Evolutionary conservation across 1,140 invertebrate species (phyloP).

Genomic region (Chelonus insularis): DNA sequence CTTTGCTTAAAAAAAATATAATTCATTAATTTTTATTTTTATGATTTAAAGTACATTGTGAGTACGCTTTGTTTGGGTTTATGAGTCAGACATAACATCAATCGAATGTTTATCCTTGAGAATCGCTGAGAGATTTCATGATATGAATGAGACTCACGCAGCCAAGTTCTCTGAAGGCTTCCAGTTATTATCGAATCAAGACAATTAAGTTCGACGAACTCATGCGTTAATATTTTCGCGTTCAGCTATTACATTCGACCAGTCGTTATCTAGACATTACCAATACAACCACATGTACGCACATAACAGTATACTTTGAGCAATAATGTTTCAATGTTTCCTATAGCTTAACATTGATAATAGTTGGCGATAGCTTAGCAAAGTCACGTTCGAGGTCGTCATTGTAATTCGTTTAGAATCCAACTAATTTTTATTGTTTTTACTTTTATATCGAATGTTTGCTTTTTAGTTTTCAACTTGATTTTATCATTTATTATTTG

Average conservation of each 20-base stretch:
- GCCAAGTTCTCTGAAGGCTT: conserved; percentile 1
- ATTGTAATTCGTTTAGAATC: conserved; percentile 13
- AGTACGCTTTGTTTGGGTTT: background rate
- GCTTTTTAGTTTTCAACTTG: background rate
- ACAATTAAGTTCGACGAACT: conserved; percentile 22
- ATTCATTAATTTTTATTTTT: background rate
- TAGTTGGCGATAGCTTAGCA: background rate
- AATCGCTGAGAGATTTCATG: background rate
- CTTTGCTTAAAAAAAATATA: no score
- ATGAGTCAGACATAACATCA: background rate
- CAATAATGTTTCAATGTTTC: background rate
- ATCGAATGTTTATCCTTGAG: background rate
- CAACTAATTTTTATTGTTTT: background rate
- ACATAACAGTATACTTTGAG: background rate
- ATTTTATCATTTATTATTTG: background rate
- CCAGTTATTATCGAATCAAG: conserved; percentile 18
- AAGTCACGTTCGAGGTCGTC: conserved; percentile 13
- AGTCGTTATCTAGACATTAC: background rate
- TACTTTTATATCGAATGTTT: background rate
- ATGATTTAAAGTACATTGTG: background rate
- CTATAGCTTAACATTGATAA: background rate
- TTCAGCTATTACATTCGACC: background rate
- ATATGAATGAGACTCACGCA: conserved; percentile 16
- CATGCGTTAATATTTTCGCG: background rate
- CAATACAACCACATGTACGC: background rate